Percentiles rank a stretch among this genome's conserved stretches.
Evolutionary conservation across 2,113 vertebrate genomes (phyloP).

Genomic region (Danionella cerebrum): DNA sequence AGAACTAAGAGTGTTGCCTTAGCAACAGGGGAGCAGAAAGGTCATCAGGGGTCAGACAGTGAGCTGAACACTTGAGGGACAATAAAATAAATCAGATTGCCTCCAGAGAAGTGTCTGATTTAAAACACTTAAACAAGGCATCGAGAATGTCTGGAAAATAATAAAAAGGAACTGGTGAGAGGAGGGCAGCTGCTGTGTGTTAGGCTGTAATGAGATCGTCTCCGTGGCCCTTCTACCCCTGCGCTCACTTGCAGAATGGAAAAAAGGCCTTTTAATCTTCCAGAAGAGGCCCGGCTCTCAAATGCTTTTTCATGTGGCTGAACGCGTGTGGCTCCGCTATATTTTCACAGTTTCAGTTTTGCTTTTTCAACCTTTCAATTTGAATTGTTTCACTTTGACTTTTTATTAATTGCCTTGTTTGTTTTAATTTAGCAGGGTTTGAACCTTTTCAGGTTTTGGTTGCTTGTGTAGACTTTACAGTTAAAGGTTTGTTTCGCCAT

Average conservation of each 20-base stretch:
- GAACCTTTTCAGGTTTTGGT: too few relatives aligned
- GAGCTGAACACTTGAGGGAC: slow-evolving; percentile 33
- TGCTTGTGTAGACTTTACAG: too few relatives aligned
- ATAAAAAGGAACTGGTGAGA: slow-evolving; percentile 17
- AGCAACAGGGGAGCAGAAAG: slow-evolving; percentile 21
- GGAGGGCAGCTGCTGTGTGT: slow-evolving; percentile 44
- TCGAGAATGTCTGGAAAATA: slow-evolving; percentile 39
- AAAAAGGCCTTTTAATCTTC: slow-evolving; percentile 40
- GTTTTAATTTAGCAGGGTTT: too few relatives aligned
- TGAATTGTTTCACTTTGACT: background rate
- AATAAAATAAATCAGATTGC: slow-evolving; percentile 42
- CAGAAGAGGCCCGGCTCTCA: slow-evolving; percentile 12
- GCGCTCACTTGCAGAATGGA: slow-evolving; percentile 33
- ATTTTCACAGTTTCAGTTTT: slow-evolving; percentile 5
- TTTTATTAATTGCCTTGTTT: background rate
- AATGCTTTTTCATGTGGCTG: slow-evolving; percentile 10
- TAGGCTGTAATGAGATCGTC: slow-evolving; percentile 43
- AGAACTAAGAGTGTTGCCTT: slow-evolving; percentile 21
- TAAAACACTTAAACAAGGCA: slow-evolving; percentile 34
- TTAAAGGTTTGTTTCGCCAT: too few relatives aligned
- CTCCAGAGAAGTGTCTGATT: slow-evolving; percentile 34
- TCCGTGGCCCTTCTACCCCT: slow-evolving; percentile 27
- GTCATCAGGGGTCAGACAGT: slow-evolving; percentile 31
- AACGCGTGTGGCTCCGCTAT: background rate
- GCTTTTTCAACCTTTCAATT: background rate